Percentiles rank a stretch among this genome's conserved stretches.
Evolutionary conservation across 2,113 vertebrate species (phyloP).

Genomic region (Panurus biarmicus): DNA sequence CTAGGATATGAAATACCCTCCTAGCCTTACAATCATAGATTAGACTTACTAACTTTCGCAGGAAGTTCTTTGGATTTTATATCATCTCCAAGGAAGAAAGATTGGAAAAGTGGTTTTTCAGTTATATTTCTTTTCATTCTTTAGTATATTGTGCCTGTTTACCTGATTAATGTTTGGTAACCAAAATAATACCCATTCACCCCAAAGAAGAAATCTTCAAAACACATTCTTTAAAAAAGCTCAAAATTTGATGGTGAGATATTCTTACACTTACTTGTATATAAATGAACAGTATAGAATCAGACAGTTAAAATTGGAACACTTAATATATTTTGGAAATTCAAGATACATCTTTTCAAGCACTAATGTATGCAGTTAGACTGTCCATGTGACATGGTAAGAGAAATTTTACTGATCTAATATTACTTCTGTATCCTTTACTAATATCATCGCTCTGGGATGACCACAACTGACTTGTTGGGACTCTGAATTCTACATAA

Average conservation of each 20-base stretch:
- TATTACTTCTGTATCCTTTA: background rate
- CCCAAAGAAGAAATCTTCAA: background rate
- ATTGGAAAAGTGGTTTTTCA: background rate
- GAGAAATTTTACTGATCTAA: background rate
- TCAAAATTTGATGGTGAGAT: background rate
- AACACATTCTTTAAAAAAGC: background rate
- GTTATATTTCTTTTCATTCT: background rate
- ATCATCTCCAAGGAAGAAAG: background rate
- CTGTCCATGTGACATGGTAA: background rate
- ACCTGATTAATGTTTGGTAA: background rate
- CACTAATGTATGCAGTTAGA: background rate
- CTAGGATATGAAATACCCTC: background rate
- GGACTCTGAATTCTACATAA: background rate
- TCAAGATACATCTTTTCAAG: background rate
- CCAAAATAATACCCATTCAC: background rate
- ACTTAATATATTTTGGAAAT: background rate
- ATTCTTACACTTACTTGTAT: background rate
- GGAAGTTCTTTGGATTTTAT: background rate
- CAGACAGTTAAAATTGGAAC: background rate
- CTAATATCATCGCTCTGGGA: background rate
- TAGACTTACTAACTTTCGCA: background rate
- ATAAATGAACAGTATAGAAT: background rate
- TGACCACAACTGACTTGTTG: background rate
- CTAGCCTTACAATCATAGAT: background rate
- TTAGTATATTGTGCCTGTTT: background rate